These are phyloP conservation scores for Drosophila ambigua DNA, from an alignment of 1,140 invertebrate species.

Conservation along the genomic window DNA sequence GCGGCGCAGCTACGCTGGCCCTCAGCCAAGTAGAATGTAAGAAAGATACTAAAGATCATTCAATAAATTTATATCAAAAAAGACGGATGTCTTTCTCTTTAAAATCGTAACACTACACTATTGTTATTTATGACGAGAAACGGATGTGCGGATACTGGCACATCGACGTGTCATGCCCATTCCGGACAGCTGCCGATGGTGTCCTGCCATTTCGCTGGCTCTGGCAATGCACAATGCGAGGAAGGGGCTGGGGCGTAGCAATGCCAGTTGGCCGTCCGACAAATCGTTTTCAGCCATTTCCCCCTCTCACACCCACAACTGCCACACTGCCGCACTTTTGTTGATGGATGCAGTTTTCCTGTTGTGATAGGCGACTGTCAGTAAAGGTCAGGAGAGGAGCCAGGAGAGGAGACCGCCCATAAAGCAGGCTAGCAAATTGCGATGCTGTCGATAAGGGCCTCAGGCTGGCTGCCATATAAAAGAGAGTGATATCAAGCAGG, in stretches of 20 bases:
- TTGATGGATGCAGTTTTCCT: conserved; percentile 46
- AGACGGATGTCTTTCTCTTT: no score
- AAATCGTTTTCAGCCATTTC: conserved; percentile 47
- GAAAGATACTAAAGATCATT: no score
- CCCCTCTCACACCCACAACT: background rate
- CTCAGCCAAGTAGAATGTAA: no score
- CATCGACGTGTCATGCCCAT: conserved; percentile 55
- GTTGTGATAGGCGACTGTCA: conserved; percentile 43
- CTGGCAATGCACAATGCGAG: conserved; percentile 29
- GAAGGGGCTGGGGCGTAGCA: conserved; percentile 9
- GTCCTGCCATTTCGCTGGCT: conserved; percentile 18
- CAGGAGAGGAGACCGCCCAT: background rate
- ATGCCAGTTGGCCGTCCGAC: conserved; percentile 52
- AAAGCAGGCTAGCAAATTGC: conserved; percentile 18
- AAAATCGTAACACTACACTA: background rate
- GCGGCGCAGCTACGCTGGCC: no score
- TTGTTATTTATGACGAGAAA: conserved; percentile 76
- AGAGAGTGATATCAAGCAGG: background rate
- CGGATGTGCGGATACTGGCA: conserved; percentile 61
- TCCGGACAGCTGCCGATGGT: conserved; percentile 2
- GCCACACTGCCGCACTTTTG: conserved; percentile 10
- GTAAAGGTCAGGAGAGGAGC: conserved; percentile 20
- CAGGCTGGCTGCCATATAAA: conserved; percentile 3
- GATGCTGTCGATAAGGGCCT: conserved; percentile 20
- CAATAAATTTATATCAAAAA: no score